Conservation (phyloP, 2,888 invertebrate species). For the Agrochola lychnidis region DNA sequence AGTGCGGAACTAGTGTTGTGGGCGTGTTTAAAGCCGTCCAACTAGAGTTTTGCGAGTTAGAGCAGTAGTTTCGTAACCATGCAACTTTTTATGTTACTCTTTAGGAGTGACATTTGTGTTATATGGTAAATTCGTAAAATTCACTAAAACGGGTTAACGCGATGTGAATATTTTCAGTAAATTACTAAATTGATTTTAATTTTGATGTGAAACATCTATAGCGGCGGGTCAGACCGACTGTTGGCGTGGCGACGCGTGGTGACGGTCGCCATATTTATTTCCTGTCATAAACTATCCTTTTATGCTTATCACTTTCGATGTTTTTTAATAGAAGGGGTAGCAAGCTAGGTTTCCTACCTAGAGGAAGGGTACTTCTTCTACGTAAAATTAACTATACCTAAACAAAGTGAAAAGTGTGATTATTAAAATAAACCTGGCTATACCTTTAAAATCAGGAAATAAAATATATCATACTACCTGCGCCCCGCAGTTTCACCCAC, state of each 20-base stretch:
- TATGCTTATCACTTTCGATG: too few relatives aligned
- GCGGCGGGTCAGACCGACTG: too few relatives aligned
- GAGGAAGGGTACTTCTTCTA: not conserved
- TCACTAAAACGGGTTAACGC: not conserved
- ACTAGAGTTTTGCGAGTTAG: constrained; percentile 17
- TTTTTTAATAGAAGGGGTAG: not conserved
- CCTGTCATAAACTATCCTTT: too few relatives aligned
- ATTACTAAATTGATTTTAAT: not conserved
- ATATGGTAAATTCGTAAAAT: not conserved
- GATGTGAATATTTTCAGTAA: not conserved
- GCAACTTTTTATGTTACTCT: constrained; percentile 6
- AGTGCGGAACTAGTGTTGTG: constrained; percentile 11
- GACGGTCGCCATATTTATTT: too few relatives aligned
- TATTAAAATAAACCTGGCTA: not conserved
- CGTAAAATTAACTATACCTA: not conserved
- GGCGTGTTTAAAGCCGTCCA: not conserved
- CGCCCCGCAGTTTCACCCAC: too few relatives aligned
- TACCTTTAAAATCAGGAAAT: not conserved
- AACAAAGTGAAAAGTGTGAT: too few relatives aligned
- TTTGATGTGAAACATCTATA: not conserved
- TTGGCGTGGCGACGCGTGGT: too few relatives aligned
- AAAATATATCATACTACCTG: too few relatives aligned
- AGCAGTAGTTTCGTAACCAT: not conserved
- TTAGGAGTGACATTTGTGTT: not conserved
- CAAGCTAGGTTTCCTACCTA: not conserved